Base-by-base conservation (phyloP, 2,113 vertebrate species). In the Neolamprologus tretocephalus region DNA sequence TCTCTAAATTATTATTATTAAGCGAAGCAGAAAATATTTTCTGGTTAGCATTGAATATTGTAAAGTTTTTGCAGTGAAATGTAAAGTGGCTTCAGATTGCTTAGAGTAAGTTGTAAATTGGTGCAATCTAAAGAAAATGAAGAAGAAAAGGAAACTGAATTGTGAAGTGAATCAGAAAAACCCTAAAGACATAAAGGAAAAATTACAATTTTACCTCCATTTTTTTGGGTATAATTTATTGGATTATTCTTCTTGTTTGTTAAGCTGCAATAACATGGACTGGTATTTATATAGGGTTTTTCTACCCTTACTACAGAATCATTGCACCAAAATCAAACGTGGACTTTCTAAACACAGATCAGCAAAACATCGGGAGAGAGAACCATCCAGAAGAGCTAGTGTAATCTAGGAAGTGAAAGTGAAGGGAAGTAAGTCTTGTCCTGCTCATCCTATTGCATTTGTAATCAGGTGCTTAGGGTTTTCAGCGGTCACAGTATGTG, bases 351-450 rank as follows among this genome's bases (percentile, higher is more conserved):
- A 75, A 47, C 68, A 47, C 40, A 28, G 45, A 31, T 6, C 26
- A 8, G 23, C 9, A 40, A 80, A 54, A 45, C 8, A 11, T 37
- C 4, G 5, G 5, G 9, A 4, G 19, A 6, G 23, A 33, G 35
- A 75, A 49, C 8, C 31, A 21, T 31, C 5, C 13, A 47, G 47
- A 6, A 37, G 11, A 42, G 17, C 51, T 83, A 49, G 14, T 1
- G 12, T 78, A 54, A 86, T 87, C 78, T 81, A 83, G 49, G 47
- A 82, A 84, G 54, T 68, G 19, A 89, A 90, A 87, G 80, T 54
- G 54, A 54, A 37, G 45, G n/a, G n/a, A n/a, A n/a, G 31, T 83
- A 89, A 84, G 17, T 63, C 33, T 42, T 17, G 4, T 23, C 35
- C 26, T 33, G 31, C 49, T 90, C 33, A 58, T 75, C 57, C 75